These are phyloP conservation scores for Thysanoteuthis rhombus DNA, from an alignment of 2,888 invertebrate species.

Conservation along the genomic window DNA sequence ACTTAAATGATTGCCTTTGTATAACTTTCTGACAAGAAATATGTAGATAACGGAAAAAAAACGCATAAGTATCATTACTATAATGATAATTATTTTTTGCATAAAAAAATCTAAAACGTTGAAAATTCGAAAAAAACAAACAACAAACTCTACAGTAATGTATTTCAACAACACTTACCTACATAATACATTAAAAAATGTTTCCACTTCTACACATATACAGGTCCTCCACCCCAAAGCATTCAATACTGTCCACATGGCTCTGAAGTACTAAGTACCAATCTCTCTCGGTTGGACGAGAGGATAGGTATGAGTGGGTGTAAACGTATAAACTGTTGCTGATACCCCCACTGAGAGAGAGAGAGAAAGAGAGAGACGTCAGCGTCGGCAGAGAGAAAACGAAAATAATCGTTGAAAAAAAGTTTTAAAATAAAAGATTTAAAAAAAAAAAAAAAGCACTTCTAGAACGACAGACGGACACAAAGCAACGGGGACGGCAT, in stretches of 20 bases:
- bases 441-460: background rate
- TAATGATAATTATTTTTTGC: background rate
- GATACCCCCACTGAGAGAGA: background rate
- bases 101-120: background rate
- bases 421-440: background rate
- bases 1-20: constrained; percentile 12
- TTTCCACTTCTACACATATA: background rate
- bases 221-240: background rate
- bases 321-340: background rate
- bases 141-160: background rate
- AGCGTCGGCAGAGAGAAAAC: background rate
- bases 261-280: background rate
- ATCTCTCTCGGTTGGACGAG: background rate
- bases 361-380: background rate
- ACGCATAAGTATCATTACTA: background rate
- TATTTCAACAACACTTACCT: background rate
- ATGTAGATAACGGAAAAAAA: background rate
- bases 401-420: background rate
- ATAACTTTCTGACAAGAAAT: background rate
- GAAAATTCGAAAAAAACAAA: background rate
- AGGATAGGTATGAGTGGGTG: background rate
- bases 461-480: background rate
- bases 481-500: background rate
- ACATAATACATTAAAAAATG: background rate
- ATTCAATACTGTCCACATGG: background rate